A percentile compares a stretch with the other conserved stretches of the same genome.
Evolutionary conservation across 1,140 invertebrate genomes (phyloP).

Genomic region (Glossosoma conforme): DNA sequence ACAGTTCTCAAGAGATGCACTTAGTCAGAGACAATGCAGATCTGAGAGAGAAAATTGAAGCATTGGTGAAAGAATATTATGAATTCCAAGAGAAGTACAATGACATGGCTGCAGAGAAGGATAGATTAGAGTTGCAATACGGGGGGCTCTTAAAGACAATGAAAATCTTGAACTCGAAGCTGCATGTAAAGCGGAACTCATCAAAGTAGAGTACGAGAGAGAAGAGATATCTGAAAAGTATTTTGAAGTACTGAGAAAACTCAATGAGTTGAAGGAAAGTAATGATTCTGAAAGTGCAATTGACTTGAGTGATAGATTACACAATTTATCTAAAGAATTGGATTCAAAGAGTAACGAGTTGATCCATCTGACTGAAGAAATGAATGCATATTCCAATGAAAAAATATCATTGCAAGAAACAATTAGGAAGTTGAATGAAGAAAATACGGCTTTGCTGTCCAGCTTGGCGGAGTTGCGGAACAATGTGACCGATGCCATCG

Average conservation of each 20-base stretch:
- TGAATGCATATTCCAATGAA: slow-evolving; percentile 29
- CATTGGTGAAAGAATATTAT: slow-evolving; percentile 21
- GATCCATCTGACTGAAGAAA: slow-evolving; percentile 34
- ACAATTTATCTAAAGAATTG: slow-evolving; percentile 14
- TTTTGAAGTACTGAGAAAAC: slow-evolving; percentile 20
- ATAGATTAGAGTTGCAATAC: slow-evolving; percentile 14
- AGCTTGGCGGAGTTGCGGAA: slow-evolving; percentile 43
- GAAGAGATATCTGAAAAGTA: slow-evolving; percentile 26
- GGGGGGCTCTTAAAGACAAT: slow-evolving; percentile 11
- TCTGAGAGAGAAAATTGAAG: slow-evolving; percentile 32
- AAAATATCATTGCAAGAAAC: slow-evolving; percentile 20
- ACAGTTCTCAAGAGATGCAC: slow-evolving; percentile 8
- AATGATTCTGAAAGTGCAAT: slow-evolving; percentile 10
- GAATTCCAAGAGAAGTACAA: slow-evolving; percentile 25
- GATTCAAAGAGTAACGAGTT: slow-evolving; percentile 32
- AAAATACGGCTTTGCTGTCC: slow-evolving; percentile 43
- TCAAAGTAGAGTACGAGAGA: slow-evolving; percentile 24
- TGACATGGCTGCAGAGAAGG: slow-evolving; percentile 9
- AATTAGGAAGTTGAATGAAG: slow-evolving; percentile 36
- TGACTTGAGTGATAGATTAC: slow-evolving; percentile 10
- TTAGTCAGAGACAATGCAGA: slow-evolving; percentile 11
- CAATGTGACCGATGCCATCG: slow-evolving; percentile 48
- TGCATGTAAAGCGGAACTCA: slow-evolving; percentile 20
- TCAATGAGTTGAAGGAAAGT: slow-evolving; percentile 3
- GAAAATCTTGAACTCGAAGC: slow-evolving; percentile 13